Conservation (phyloP, 2,797 vertebrate species). For the Anniella stebbinsi region DNA sequence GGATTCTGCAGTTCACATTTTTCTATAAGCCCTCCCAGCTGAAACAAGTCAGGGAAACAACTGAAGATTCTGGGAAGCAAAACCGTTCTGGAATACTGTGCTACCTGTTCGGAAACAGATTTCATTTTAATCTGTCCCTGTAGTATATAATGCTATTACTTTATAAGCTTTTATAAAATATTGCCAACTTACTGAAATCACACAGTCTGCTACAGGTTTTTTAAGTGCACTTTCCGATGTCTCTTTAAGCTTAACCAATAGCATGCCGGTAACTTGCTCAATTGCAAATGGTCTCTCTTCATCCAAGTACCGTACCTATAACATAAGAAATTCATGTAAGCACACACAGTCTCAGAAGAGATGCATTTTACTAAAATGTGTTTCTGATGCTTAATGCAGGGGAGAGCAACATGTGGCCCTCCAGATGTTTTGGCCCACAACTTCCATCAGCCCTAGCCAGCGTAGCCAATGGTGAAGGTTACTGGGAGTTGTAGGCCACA, state of each 20-base stretch:
- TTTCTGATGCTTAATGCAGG: neutral
- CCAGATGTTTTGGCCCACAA: too few relatives aligned
- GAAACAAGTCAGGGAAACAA: constrained; percentile 1
- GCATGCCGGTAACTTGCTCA: constrained; percentile 84
- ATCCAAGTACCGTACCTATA: constrained; percentile 83
- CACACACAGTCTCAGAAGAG: neutral
- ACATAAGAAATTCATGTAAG: constrained; percentile 2
- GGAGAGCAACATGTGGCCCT: too few relatives aligned
- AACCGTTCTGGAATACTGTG: neutral
- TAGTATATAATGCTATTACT: neutral
- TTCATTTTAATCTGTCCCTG: neutral
- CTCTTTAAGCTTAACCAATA: constrained; percentile 84
- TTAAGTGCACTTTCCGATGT: constrained; percentile 83
- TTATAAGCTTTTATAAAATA: neutral
- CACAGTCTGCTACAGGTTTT: constrained; percentile 85
- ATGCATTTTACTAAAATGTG: neutral
- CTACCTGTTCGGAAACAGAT: neutral
- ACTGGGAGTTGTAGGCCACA: too few relatives aligned
- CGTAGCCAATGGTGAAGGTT: too few relatives aligned
- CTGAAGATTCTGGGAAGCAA: neutral
- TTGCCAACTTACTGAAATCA: constrained; percentile 81
- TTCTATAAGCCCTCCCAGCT: neutral
- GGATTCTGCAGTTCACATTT: neutral
- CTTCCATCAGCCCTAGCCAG: too few relatives aligned
- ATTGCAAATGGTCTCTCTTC: constrained; percentile 83